Evolutionary conservation across 2,797 vertebrate species (phyloP), one percentile per base, ranked within the genome.

Genomic region (Xyrichtys novacula): DNA sequence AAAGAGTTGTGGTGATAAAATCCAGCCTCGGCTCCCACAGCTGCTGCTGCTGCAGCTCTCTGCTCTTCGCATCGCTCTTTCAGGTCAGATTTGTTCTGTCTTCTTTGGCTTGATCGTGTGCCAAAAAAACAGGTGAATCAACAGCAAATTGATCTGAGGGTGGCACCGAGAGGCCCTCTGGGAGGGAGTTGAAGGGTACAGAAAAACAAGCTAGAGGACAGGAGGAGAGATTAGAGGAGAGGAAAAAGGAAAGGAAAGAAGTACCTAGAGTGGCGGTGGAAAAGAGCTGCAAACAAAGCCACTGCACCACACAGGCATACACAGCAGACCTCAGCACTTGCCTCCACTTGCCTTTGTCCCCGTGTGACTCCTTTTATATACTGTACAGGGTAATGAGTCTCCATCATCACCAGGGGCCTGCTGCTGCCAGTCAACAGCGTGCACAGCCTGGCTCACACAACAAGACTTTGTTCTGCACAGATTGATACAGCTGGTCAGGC

Each of bases 281-380:
- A 80, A 50, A 23, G 29, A 65, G 64, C 22, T n/a, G 40, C 42
- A 52, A 63, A 66, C 53, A 57, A 65, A 47, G 34, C 26, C 17
- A 44, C 49, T 17, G 23, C 54, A 46, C 22, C 39, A 56, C 56
- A 46, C 17, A 68, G n/a, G n/a, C 29, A 42, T 2, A 19, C 28
- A 46, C 12, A 49, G 61, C 53, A 44, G 48, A 65, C 53, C 47
- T 8, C 42, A 55, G 63, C 19, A 42, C 61, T 74, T 77, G 75
- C 56, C 91, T 94, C 93, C 91, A 59, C 47, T 85, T 90, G 87
- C 84, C 71, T 84, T 85, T 81, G 87, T 86, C 88, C 71, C 65
- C 3, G 15, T 65, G 53, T 86, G 74, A 81, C 81, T 57, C 40
- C 64, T 40, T 65, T 42, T 78, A 54, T 48, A 71, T 81, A 42